These are phyloP conservation scores for Apis dorsata DNA, from an alignment of 1,140 invertebrate genomes.

Conservation along the genomic window DNA sequence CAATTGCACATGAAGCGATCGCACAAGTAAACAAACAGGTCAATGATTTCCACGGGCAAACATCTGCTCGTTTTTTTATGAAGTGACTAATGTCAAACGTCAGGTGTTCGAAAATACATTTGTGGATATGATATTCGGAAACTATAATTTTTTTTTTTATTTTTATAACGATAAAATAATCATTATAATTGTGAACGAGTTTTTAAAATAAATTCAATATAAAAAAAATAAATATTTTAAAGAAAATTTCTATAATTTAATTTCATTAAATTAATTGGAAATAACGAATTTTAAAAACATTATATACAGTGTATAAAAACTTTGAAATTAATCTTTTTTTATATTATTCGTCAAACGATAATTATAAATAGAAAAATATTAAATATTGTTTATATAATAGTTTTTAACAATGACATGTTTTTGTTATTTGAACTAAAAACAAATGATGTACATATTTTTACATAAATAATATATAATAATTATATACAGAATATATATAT, in stretches of 20 bases:
- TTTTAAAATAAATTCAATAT: too few relatives aligned
- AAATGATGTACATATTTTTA: too few relatives aligned
- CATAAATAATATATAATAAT: too few relatives aligned
- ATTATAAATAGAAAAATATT: not conserved
- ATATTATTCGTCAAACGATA: not conserved
- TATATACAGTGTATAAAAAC: not conserved
- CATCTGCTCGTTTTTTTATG: not conserved
- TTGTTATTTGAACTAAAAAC: not conserved
- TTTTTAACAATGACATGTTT: not conserved
- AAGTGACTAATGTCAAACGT: not conserved
- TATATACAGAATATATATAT: too few relatives aligned
- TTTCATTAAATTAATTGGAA: too few relatives aligned
- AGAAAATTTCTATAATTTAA: too few relatives aligned
- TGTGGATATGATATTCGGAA: not conserved
- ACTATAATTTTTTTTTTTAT: not conserved
- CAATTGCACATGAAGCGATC: not conserved
- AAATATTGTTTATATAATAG: too few relatives aligned
- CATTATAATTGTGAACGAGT: too few relatives aligned
- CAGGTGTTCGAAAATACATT: not conserved
- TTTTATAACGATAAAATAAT: not conserved
- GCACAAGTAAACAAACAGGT: not conserved
- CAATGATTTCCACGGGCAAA: constrained; percentile 1
- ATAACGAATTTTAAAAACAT: not conserved
- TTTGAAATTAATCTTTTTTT: not conserved
- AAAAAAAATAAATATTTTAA: too few relatives aligned